Evolutionary conservation across 2,113 vertebrate genomes (phyloP).

Genomic region (Merops nubicus): DNA sequence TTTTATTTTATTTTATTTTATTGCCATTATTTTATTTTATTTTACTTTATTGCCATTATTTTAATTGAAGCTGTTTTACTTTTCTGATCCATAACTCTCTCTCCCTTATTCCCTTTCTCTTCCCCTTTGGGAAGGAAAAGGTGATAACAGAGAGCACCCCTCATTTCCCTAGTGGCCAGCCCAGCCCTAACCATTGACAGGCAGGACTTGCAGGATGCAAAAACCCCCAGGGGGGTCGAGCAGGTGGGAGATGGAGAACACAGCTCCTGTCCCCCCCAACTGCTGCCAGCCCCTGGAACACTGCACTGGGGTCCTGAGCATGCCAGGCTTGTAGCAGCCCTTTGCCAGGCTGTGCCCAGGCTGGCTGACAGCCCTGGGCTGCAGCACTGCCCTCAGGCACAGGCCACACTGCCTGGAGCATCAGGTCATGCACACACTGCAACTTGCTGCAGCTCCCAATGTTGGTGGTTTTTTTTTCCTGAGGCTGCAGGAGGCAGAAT

Average conservation of each 20-base stretch:
- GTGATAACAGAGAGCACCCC: background rate
- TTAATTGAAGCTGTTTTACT: background rate
- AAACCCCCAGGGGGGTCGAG: background rate
- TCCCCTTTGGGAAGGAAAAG: background rate
- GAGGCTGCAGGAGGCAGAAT: background rate
- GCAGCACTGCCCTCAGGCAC: too few species aligned
- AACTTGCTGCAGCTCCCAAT: background rate
- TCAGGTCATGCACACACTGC: background rate
- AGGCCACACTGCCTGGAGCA: background rate
- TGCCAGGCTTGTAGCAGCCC: background rate
- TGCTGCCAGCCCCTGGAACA: background rate
- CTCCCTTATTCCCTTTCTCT: background rate
- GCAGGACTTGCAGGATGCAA: too few species aligned
- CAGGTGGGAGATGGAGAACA: too few species aligned
- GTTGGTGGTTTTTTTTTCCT: background rate
- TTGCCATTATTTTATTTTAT: background rate
- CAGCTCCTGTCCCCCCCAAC: background rate
- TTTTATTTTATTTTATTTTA: background rate
- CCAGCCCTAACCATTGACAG: background rate
- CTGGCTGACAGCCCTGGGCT: background rate
- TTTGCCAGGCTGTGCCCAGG: background rate
- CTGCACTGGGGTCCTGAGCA: accelerated
- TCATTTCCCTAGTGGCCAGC: background rate
- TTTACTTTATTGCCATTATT: background rate
- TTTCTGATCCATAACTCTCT: background rate